These are phyloP conservation scores for Drosophila borborema DNA, from an alignment of 2,888 invertebrate species.

Conservation along the genomic window DNA sequence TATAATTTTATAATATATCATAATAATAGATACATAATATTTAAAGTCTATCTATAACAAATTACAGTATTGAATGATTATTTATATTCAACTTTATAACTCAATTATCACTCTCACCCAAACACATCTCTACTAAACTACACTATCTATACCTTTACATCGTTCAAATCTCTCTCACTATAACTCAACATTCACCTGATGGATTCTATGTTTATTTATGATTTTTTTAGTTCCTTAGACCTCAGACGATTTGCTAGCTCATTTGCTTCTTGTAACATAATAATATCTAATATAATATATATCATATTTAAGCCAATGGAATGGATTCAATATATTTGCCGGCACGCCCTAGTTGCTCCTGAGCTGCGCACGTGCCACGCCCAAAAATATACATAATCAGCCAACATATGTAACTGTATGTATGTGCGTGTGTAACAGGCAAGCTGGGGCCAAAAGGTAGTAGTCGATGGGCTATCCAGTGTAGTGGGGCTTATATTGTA, in stretches of 20 bases:
- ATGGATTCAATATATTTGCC: not conserved
- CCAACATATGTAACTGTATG: constrained; percentile 1
- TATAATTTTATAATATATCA: no score
- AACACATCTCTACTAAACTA: not conserved
- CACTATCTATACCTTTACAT: no score
- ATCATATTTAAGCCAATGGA: not conserved
- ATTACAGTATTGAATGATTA: no score
- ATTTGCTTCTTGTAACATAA: not conserved
- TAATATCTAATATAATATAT: not conserved
- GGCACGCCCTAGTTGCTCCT: not conserved
- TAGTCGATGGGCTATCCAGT: not conserved
- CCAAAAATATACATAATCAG: constrained; percentile 4
- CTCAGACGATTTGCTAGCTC: not conserved
- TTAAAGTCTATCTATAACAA: no score
- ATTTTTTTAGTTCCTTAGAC: not conserved
- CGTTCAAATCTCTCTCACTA: not conserved
- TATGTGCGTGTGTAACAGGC: not conserved
- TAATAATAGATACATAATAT: no score
- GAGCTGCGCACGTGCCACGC: constrained; percentile 1
- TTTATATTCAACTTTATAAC: no score
- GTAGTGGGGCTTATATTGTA: constrained; percentile 45
- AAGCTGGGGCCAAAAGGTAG: not conserved
- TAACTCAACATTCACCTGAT: not conserved
- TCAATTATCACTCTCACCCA: no score
- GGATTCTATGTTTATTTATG: not conserved